Evolutionary conservation across 2,888 invertebrate genomes (phyloP), one percentile per base, ranked within the genome.

Genomic region (Uloborus plumipes): DNA sequence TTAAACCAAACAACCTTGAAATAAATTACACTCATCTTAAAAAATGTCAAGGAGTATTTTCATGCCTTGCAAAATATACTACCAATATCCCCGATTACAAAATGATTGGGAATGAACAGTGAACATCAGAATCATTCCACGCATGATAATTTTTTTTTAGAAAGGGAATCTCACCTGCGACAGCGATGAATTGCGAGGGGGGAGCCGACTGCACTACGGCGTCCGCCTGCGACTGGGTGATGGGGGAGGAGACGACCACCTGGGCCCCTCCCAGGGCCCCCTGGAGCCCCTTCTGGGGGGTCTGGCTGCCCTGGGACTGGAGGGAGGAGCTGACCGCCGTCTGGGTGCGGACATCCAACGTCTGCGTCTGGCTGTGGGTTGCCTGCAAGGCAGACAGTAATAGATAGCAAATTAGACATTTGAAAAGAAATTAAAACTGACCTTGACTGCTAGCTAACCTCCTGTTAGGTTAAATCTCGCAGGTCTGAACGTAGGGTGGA

Each of bases 151-250:
- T 64, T 64, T 31, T 39, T 14, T 4, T 6, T 14, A 2, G 7
- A 49, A 26, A 26, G 4, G 26, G 26, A 26, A 15, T 58, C 55
- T 16, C 65, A 86, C 86, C 86, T 71, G 86, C 76, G 39, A 86
- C 86, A 62, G 86, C 76, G 65, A 86, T 86, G 69, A 86, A 86
- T 71, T 86, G 86, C 15, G 83, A 72, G 26, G 85, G 80, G 31
- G 84, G 82, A 14, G 85, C 71, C 20, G 85, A 58, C 66, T 84
- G 79, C 39, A 84, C 84, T 47, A 75, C 75, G 31, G 84, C 77
- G 16, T 81, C 85, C 31, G 80, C 49, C 61, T 84, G 83, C 14
- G 59, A 69, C 61, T 82, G 64, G 62, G 88, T 88, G 15, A 70
- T 73, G n/a, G 83, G 61, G 22, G 77, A 73, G 51, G 73, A 75